These are phyloP conservation scores for Ethmia dodecea DNA, from an alignment of 2,888 invertebrate genomes.

Conservation along the genomic window DNA sequence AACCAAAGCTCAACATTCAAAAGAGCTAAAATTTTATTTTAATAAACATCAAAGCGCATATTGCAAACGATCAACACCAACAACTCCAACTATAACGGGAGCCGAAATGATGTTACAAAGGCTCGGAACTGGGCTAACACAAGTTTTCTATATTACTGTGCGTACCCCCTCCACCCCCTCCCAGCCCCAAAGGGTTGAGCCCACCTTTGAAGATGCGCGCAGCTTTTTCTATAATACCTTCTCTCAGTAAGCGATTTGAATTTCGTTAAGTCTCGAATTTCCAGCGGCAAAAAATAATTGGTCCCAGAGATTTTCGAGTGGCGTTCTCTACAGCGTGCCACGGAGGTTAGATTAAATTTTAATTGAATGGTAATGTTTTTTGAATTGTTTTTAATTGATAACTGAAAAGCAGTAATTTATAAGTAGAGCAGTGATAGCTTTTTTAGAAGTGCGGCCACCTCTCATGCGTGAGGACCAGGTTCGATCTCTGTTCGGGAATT, in stretches of 20 bases:
- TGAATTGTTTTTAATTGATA: too few relatives aligned
- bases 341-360: too few relatives aligned
- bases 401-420: too few relatives aligned
- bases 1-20: too few relatives aligned
- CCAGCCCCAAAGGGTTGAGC: constrained; percentile 58
- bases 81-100: constrained; percentile 40
- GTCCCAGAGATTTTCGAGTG: constrained; percentile 58
- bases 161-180: constrained; percentile 42
- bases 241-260: constrained; percentile 73
- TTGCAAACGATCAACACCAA: constrained; percentile 31
- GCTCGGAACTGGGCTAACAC: constrained; percentile 77
- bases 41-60: too few relatives aligned
- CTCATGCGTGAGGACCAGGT: too few relatives aligned
- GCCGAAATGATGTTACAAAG: constrained; percentile 78
- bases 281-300: constrained; percentile 72
- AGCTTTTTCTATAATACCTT: constrained; percentile 74
- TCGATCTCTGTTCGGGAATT: too few relatives aligned
- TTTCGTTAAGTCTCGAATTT: constrained; percentile 76
- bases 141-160: constrained; percentile 77
- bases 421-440: too few relatives aligned
- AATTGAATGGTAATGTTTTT: too few relatives aligned
- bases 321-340: constrained; percentile 22
- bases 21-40: too few relatives aligned
- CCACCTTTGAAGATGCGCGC: constrained; percentile 75
- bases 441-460: too few relatives aligned